phyloP scores from a whole-genome alignment of 64 coral and sea anemone species.

The Stylophora pistillata region DNA sequence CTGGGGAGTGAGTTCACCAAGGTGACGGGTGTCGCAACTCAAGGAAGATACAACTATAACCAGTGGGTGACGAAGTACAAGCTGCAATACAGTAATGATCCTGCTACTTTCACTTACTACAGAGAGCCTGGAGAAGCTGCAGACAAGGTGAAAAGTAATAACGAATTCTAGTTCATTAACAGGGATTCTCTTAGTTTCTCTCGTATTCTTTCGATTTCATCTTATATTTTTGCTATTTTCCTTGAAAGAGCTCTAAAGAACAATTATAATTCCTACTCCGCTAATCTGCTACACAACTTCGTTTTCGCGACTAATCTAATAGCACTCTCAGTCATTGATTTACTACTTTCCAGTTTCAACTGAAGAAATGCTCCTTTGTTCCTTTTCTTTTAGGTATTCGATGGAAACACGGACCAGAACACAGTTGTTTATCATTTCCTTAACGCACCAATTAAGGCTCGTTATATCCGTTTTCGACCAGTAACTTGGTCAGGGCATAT shows the following conservation, averaged over 20 bases:
- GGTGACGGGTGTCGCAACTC: neutral
- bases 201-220: too few species aligned
- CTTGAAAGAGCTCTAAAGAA: too few species aligned
- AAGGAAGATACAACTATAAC: neutral
- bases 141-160: neutral
- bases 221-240: too few species aligned
- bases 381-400: neutral
- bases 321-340: too few species aligned
- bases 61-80: constrained; percentile 37
- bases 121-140: neutral
- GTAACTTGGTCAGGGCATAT: neutral
- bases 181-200: too few species aligned
- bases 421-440: constrained; percentile 20
- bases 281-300: too few species aligned
- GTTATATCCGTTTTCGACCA: constrained; percentile 11
- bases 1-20: neutral
- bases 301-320: too few species aligned
- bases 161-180: too few species aligned
- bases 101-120: neutral
- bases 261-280: too few species aligned
- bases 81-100: constrained; percentile 7
- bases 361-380: too few species aligned
- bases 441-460: neutral
- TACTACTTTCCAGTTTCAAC: too few species aligned
- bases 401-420: constrained; percentile 18